phyloP scores from a whole-genome alignment of 2,888 invertebrate genomes.

The Cryptocheilus praepositus region DNA sequence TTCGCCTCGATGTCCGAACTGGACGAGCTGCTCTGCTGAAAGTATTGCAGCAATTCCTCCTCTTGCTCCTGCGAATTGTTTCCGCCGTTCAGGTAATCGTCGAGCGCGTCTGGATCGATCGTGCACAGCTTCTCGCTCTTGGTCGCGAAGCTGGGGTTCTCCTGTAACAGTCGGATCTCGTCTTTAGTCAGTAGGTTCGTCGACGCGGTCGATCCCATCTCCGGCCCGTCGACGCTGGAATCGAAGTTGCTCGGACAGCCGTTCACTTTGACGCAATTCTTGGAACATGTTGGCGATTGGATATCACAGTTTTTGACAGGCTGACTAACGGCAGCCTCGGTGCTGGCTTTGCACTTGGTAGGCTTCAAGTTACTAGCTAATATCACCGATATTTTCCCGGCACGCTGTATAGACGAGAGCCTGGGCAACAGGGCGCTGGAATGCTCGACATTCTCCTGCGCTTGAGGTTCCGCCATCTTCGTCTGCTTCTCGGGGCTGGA shows the following conservation, averaged over 20 bases:
- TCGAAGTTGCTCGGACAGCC: constrained; percentile 46
- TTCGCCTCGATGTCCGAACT: constrained; percentile 68
- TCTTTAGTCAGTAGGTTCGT: constrained; percentile 54
- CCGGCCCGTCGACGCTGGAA: constrained; percentile 25
- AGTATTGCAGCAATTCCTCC: constrained; percentile 90
- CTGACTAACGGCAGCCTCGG: constrained; percentile 50
- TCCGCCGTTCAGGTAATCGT: constrained; percentile 87
- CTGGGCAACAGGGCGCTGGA: constrained; percentile 48
- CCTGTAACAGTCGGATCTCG: constrained; percentile 56
- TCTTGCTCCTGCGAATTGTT: constrained; percentile 87
- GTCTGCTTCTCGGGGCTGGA: constrained; percentile 71
- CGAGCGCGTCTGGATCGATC: constrained; percentile 87
- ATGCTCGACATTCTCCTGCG: constrained; percentile 45
- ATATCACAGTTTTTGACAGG: constrained; percentile 62
- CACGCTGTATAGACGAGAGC: constrained; percentile 51
- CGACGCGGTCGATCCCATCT: constrained; percentile 12
- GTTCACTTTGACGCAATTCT: constrained; percentile 59
- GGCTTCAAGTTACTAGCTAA: constrained; percentile 60
- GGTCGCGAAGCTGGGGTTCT: constrained; percentile 50
- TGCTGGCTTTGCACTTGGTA: constrained; percentile 55
- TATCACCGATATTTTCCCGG: constrained; percentile 62
- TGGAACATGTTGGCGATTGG: constrained; percentile 51
- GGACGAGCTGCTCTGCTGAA: constrained; percentile 79
- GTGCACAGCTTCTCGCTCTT: constrained; percentile 79
- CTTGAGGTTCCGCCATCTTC: constrained; percentile 58